A percentile compares a stretch with the other conserved stretches of the same genome.
phyloP scores from a whole-genome alignment of 23 tunicate genomes.

The Trididemnum nubilum region DNA sequence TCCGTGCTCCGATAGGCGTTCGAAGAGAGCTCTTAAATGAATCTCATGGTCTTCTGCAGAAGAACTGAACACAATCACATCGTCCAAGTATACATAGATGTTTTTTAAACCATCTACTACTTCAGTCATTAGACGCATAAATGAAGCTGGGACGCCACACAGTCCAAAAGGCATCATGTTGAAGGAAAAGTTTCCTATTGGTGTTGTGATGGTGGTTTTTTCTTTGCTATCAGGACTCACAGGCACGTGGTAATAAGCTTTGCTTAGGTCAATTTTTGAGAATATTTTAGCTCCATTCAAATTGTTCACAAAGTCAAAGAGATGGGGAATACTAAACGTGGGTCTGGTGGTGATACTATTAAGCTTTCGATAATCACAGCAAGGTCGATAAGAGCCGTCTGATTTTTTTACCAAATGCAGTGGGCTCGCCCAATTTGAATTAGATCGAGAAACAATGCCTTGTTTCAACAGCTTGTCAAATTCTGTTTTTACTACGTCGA shows the following conservation, averaged over 20 bases:
- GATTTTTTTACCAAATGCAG: background rate
- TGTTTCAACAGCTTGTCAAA: too few relatives aligned
- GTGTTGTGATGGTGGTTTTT: background rate
- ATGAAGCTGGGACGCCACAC: background rate
- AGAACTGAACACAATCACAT: too few relatives aligned
- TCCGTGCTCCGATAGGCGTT: background rate
- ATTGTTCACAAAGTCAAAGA: background rate
- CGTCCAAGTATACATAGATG: too few relatives aligned
- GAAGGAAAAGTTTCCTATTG: too few relatives aligned
- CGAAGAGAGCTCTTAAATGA: background rate
- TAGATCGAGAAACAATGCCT: background rate
- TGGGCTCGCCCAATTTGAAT: constrained; percentile 4
- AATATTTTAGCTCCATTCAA: too few relatives aligned
- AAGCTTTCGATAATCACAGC: background rate
- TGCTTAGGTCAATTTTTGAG: background rate
- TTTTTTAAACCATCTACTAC: too few relatives aligned
- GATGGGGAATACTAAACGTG: background rate
- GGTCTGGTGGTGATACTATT: too few relatives aligned
- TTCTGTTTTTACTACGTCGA: too few relatives aligned
- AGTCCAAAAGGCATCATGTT: too few relatives aligned
- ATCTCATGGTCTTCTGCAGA: too few relatives aligned
- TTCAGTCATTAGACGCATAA: background rate
- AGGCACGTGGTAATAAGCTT: background rate
- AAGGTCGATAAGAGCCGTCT: background rate
- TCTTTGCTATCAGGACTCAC: too few relatives aligned